A percentile compares a stretch with the other conserved stretches of the same genome.
These are phyloP conservation scores for Peromyscus eremicus DNA, from an alignment of 2,797 vertebrate genomes.

Conservation along the genomic window DNA sequence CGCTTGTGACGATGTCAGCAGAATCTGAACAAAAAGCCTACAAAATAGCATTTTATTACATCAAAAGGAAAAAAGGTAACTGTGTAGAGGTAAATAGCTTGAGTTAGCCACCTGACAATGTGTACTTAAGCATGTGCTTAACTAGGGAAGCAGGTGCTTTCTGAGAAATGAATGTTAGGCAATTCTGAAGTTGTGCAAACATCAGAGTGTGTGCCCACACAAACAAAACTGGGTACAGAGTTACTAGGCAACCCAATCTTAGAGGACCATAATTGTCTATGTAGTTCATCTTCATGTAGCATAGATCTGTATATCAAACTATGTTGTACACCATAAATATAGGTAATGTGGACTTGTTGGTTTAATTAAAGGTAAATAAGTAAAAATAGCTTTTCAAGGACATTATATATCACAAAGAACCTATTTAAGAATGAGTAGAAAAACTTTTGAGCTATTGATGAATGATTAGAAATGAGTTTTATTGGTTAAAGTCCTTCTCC, in stretches of 20 bases:
- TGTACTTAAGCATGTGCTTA: neutral
- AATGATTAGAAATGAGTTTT: neutral
- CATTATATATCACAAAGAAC: neutral
- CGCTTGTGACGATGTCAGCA: conserved; percentile 13
- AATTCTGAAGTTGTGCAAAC: neutral
- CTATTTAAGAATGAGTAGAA: neutral
- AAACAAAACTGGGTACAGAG: neutral
- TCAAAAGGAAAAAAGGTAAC: neutral
- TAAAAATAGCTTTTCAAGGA: neutral
- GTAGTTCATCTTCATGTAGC: neutral
- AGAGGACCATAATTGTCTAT: too few relatives aligned
- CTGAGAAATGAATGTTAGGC: neutral
- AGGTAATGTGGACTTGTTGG: neutral
- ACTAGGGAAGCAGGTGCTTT: neutral
- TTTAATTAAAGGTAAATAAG: neutral
- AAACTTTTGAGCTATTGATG: neutral
- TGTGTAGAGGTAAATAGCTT: neutral
- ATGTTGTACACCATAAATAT: neutral
- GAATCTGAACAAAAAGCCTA: neutral
- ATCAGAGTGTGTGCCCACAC: neutral
- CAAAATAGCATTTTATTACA: neutral
- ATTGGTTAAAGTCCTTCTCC: neutral
- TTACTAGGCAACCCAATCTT: neutral
- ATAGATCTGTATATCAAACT: neutral
- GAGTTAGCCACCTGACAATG: neutral